Base-by-base conservation (phyloP, 2,113 vertebrate genomes). In the Scytalopus superciliaris region DNA sequence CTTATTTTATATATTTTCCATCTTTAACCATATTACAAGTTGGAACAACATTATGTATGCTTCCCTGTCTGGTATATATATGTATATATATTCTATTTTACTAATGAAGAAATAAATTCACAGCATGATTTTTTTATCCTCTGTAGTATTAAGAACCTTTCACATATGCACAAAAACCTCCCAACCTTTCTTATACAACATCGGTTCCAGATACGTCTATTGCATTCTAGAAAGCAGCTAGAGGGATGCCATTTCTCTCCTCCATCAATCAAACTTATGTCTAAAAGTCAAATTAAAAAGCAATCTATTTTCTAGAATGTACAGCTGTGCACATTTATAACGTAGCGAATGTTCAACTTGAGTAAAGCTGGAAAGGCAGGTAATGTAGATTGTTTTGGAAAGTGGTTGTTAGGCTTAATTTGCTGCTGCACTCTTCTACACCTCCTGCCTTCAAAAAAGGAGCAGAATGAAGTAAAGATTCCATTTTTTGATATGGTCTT, bases 81-180 rank as follows among this genome's bases (percentile, higher is more conserved):
- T 57, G 18, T 57, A 23, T 56, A 6, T 70, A 62, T 62, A 11
- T 57, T 33, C 2, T 57, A 3, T 53, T 80, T 91, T 72, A 69
- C 22, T 68, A 62, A 57, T 72, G 27, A 55, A 80, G 37, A 94
- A 83, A 88, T 50, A 79, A 82, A 47, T 15, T 72, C 7, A 35
- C 55, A 59, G 12, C 16, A 50, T 52, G 11, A 27, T 15, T 62
- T 81, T 47, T 89, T 75, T 2, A 1, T 57, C 17, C 17, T 56
- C 39, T 64, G 24, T 72, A 21, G 10, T 60, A 75, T 59, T 68
- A 82, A 30, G 19, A 63, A 63, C 30, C 11, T 30, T 84, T 59
- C 18, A 42, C 2, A 49, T 18, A 56, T 4, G 53, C 12, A 35
- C 3, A 24, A 37, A 50, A 5, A 1, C 0, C 0, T 3, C 7